Evolutionary conservation across 2,113 vertebrate species (phyloP).

Genomic region (Falcunculus frontatus): DNA sequence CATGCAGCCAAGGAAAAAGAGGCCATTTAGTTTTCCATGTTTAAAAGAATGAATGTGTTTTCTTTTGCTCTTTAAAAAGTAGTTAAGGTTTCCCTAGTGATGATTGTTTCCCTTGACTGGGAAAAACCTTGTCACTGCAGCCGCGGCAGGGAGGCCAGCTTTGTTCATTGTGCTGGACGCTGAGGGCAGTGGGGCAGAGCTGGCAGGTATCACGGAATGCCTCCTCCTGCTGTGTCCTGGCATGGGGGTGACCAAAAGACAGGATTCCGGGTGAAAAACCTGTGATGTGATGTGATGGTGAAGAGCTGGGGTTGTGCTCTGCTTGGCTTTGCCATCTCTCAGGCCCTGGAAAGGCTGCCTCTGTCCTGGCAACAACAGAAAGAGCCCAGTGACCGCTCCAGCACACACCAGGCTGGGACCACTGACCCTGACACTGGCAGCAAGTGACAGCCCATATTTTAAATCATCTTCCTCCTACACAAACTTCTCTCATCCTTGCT

Average conservation of each 20-base stretch:
- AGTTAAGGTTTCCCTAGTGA: conserved; percentile 69
- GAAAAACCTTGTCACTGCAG: conserved; percentile 21
- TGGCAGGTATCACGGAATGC: conserved; percentile 9
- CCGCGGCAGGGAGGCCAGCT: background rate
- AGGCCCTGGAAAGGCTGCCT: background rate
- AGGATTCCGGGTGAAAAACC: background rate
- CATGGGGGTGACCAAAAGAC: background rate
- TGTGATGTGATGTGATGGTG: background rate
- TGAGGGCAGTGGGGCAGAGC: background rate
- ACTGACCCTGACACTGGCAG: background rate
- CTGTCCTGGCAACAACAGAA: background rate
- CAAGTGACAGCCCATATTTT: background rate
- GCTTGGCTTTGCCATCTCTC: background rate
- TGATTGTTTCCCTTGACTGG: conserved; percentile 28
- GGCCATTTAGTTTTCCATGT: conserved; percentile 59
- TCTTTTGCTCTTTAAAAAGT: conserved; percentile 47
- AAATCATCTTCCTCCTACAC: background rate
- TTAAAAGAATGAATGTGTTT: conserved; percentile 53
- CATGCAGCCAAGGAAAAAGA: conserved; percentile 27
- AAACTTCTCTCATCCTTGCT: background rate
- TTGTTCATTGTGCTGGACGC: conserved; percentile 39
- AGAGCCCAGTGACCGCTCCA: background rate
- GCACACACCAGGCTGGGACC: background rate
- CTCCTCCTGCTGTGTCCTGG: background rate
- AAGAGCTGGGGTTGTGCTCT: background rate